A percentile compares a stretch with the other conserved stretches of the same genome.
These are phyloP conservation scores for Oryzias curvinotus DNA, from an alignment of 2,113 vertebrate genomes.

Conservation along the genomic window DNA sequence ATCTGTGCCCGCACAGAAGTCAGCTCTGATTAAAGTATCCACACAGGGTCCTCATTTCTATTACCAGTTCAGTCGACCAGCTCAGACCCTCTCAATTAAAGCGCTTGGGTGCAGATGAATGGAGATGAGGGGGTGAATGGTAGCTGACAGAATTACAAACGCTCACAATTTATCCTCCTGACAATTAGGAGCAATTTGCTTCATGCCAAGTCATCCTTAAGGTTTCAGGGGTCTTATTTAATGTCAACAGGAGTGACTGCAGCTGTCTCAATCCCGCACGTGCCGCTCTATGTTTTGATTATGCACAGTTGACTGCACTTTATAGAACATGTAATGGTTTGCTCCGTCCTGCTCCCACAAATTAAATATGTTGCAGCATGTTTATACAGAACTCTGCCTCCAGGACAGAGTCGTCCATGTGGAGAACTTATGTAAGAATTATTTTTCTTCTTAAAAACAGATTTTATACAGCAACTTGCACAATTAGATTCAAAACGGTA, in stretches of 20 bases:
- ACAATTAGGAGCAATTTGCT: constrained; percentile 79
- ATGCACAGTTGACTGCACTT: constrained; percentile 49
- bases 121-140: constrained; percentile 58
- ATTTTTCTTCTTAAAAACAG: background rate
- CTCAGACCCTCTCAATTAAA: constrained; percentile 72
- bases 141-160: constrained; percentile 73
- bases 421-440: constrained; percentile 23
- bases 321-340: constrained; percentile 38
- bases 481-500: constrained; percentile 46
- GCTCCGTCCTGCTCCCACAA: constrained; percentile 8
- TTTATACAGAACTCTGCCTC: constrained; percentile 20
- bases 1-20: constrained; percentile 66
- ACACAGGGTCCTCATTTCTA: constrained; percentile 71
- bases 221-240: constrained; percentile 61
- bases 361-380: constrained; percentile 10
- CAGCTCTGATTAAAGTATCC: constrained; percentile 78
- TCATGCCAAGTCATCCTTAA: constrained; percentile 73
- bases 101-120: constrained; percentile 58
- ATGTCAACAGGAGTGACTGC: constrained; percentile 58
- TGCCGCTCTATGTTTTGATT: constrained; percentile 53
- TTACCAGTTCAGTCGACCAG: constrained; percentile 65
- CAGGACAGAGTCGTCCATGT: constrained; percentile 12
- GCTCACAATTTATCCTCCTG: constrained; percentile 72
- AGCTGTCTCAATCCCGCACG: constrained; percentile 44
- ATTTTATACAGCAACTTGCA: constrained; percentile 23